Percentiles rank a stretch among this genome's conserved stretches.
These are phyloP conservation scores for Adoxophyes honmai DNA, from an alignment of 1,140 invertebrate genomes.

Conservation along the genomic window DNA sequence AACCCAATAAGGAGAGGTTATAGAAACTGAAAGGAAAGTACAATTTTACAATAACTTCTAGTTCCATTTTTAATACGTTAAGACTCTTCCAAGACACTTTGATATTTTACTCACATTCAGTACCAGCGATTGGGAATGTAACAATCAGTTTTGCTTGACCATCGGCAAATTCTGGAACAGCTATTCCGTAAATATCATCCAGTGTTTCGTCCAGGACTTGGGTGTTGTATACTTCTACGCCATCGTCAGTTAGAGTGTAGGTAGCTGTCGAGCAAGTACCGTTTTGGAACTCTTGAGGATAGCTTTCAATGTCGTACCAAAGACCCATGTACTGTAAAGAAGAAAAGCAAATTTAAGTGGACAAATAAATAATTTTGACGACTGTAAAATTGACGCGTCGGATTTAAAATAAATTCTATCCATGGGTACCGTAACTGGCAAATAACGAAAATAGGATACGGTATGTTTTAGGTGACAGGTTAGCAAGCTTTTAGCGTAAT, in stretches of 20 bases:
- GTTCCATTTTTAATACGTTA: background rate
- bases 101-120: conserved; percentile 41
- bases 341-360: too few species aligned
- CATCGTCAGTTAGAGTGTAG: conserved; percentile 29
- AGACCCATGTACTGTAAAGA: conserved; percentile 47
- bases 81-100: too few species aligned
- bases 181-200: conserved; percentile 38
- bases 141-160: conserved; percentile 45
- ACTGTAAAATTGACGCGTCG: too few species aligned
- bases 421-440: too few species aligned
- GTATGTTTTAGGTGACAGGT: too few species aligned
- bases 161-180: conserved; percentile 34
- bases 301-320: conserved; percentile 65
- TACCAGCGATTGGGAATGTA: conserved; percentile 46
- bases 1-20: conserved; percentile 26
- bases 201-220: conserved; percentile 44
- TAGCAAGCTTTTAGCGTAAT: too few species aligned
- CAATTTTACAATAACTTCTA: background rate
- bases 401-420: too few species aligned
- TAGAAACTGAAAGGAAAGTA: conserved; percentile 31
- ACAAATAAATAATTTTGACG: too few species aligned
- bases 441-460: too few species aligned
- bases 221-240: conserved; percentile 48
- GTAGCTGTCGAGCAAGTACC: conserved; percentile 45
- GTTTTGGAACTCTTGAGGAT: conserved; percentile 49